Percentiles rank a stretch among this genome's conserved stretches.
Evolutionary conservation across 2,113 vertebrate genomes (phyloP).

Genomic region (Chlorodrepanis virens): DNA sequence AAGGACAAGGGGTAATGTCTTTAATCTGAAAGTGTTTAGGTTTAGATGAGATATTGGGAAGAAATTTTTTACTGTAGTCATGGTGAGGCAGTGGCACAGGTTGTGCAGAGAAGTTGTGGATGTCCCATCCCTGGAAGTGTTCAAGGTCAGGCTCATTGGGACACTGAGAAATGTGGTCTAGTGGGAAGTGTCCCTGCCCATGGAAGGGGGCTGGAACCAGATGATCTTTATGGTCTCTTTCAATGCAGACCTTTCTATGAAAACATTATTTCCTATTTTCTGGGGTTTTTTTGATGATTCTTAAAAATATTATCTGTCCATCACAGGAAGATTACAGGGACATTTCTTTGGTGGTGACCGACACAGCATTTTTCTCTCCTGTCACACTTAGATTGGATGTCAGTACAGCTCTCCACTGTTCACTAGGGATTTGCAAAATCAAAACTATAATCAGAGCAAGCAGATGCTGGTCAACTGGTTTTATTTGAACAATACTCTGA

Average conservation of each 20-base stretch:
- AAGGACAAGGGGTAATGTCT: neutral
- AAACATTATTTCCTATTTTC: constrained; percentile 53
- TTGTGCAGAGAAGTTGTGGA: neutral
- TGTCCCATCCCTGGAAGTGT: neutral
- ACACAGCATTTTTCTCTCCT: neutral
- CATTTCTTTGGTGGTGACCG: neutral
- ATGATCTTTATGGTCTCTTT: neutral
- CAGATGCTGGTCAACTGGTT: neutral
- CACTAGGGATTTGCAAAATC: neutral
- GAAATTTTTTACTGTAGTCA: neutral
- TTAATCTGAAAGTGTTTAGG: neutral
- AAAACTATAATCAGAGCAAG: neutral
- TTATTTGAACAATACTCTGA: neutral
- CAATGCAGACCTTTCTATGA: neutral
- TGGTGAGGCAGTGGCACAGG: neutral
- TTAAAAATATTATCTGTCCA: constrained; percentile 25
- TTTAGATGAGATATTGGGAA: neutral
- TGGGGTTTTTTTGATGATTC: constrained; percentile 35
- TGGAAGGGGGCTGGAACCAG: neutral
- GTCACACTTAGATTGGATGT: neutral
- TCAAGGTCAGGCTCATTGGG: neutral
- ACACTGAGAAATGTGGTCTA: neutral
- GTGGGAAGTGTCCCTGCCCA: neutral
- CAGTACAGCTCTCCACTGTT: neutral
- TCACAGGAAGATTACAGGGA: constrained; percentile 6